Percentiles rank a stretch among this genome's conserved stretches.
Conservation (phyloP, 2,797 vertebrate genomes). For the Sciurus vulgaris region DNA sequence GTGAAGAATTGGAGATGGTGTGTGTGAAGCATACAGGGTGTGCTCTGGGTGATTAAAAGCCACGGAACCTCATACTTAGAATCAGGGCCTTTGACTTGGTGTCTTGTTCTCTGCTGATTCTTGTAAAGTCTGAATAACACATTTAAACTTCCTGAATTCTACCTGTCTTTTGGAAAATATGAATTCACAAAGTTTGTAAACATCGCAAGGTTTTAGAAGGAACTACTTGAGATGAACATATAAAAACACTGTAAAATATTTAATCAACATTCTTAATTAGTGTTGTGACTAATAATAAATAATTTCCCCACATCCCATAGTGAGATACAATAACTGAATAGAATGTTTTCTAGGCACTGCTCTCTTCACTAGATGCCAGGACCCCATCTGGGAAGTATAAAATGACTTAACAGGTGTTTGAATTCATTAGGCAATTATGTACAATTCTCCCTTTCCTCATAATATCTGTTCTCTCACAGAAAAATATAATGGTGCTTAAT, state of each 20-base stretch:
- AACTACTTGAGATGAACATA: slow-evolving; percentile 21
- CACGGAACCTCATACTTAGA: not conserved
- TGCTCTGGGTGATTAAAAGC: not conserved
- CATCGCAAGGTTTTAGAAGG: not conserved
- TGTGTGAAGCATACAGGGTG: not conserved
- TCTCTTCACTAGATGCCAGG: not conserved
- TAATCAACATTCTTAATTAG: slow-evolving; percentile 57
- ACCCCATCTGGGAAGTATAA: slow-evolving; percentile 47
- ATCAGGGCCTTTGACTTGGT: not conserved
- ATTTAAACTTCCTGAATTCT: not conserved
- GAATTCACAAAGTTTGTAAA: slow-evolving; percentile 21
- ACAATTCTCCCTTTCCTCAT: slow-evolving; percentile 43
- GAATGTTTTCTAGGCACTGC: slow-evolving; percentile 12
- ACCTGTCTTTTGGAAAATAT: slow-evolving; percentile 15
- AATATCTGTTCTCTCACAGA: slow-evolving; percentile 55
- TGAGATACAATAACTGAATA: slow-evolving; percentile 33
- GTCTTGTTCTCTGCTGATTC: not conserved
- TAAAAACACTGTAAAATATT: slow-evolving; percentile 51
- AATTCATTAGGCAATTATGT: slow-evolving; percentile 70
- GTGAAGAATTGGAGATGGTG: not conserved
- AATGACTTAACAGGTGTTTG: slow-evolving; percentile 69
- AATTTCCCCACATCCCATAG: not conserved
- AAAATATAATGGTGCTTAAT: slow-evolving; percentile 65
- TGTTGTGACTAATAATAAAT: slow-evolving; percentile 16
- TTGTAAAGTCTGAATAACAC: not conserved